These are phyloP conservation scores for Mobula hypostoma DNA, from an alignment of 2,113 vertebrate genomes.

Conservation along the genomic window DNA sequence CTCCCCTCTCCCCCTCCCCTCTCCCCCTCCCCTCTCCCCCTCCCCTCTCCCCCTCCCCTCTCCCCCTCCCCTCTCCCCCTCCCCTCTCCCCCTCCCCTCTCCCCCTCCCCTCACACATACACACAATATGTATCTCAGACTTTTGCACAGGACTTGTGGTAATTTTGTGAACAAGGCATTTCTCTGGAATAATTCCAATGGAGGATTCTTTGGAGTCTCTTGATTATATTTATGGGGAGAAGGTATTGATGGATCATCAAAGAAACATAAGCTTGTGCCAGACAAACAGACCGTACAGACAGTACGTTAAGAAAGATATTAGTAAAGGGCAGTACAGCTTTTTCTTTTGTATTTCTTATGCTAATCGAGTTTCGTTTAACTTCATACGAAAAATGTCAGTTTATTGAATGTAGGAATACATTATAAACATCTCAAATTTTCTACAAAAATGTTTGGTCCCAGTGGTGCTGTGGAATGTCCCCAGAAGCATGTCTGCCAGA, in stretches of 20 bases:
- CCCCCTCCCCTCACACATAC: no score
- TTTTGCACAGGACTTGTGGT: not conserved
- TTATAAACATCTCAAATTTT: not conserved
- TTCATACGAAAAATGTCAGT: not conserved
- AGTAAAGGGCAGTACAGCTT: not conserved
- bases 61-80: no score
- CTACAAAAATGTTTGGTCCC: not conserved
- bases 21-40: no score
- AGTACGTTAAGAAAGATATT: not conserved
- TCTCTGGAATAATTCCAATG: not conserved
- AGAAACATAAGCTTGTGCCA: not conserved
- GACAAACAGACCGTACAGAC: not conserved
- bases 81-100: no score
- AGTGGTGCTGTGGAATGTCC: not conserved
- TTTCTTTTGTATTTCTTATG: not conserved
- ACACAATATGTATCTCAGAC: no score
- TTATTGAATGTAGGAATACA: not conserved
- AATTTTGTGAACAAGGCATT: not conserved
- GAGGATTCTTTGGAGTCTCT: not conserved
- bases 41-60: no score
- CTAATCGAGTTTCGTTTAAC: not conserved
- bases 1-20: no score
- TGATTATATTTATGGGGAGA: slow-evolving; percentile 7
- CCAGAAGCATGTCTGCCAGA: not conserved
- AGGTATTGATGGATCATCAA: not conserved